Base-by-base conservation (phyloP, 1,140 invertebrate genomes). In the Apis laboriosa region DNA sequence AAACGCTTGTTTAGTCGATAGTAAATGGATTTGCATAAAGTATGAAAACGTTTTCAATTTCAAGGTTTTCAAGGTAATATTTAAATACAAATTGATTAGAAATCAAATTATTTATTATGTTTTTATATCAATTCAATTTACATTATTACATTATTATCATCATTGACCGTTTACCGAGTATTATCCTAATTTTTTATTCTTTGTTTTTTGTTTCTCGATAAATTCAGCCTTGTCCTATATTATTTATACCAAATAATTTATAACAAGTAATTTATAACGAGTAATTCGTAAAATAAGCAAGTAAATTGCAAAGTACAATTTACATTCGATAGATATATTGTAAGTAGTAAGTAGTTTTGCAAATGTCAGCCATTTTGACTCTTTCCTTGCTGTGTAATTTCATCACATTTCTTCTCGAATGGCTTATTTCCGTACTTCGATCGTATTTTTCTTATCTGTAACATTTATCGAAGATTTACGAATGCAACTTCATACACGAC, bases 391-490 rank as follows among this genome's bases (percentile, higher is more conserved):
- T 13, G 2, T 56, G 28, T 34, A 28, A 72, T 72, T 72, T 72
- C 51, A 56, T 13, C 70, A 53, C 13, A 28, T 55, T 72, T 34
- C n/a, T 72, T 21, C 24, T 21, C 19, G 70, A 34, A 72, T 28
- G 19, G 70, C 17, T 19, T 55, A 72, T 11, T 72, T 56, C 43
- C 19, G 21, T 56, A 53, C 53, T 56, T 68, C 66, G 43, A 15
- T 19, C 51, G 53, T 34, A 72, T 72, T 28, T n/a, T 19, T 15
- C 34, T 15, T 7, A 55, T 28, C 51, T 34, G 9, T 19, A 24
- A 72, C 43, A 28, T 72, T 72, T 55, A 72, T 72, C 70, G 34
- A 55, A 55, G 24, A 34, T 72, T 72, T 56, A 28, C 53, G 21
- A 56, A 72, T 72, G 51, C 24, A 19, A 17, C 15, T 55, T 55